Evolutionary conservation across 2,113 vertebrate genomes (phyloP), one percentile per base, ranked within the genome.

Genomic region (Scomber colias): DNA sequence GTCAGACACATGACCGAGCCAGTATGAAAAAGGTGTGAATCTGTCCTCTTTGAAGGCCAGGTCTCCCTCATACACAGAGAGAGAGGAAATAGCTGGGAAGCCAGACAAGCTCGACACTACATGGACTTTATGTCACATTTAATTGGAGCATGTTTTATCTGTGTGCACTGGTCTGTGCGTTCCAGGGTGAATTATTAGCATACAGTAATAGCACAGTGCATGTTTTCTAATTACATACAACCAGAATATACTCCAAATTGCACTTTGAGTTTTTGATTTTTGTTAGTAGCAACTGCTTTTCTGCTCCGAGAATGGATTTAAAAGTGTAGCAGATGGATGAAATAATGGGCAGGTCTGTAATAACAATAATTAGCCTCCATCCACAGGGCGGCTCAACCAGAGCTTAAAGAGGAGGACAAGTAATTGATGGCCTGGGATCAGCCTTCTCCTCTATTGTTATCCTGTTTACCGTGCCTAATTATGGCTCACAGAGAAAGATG

Each of bases 301-400:
- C 61, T 66, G 56, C 70, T 71, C 21, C 11, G 60, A 71, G 75
- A 82, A 71, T 61, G 44, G 62, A 60, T 70, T 90, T 87, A 75
- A 85, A 90, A 85, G 82, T 78, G 75, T 48, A 87, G 78, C 77
- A 87, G 89, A 90, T 84, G 90, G 90, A 89, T 85, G 88, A 87
- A 95, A 87, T 91, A 93, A 92, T 91, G 81, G 77, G 82, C 89
- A 90, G 81, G 86, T 91, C 83, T 81, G 68, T 91, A 92, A 94
- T 93, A 90, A 91, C 91, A 89, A 94, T 94, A 91, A 95, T 95
- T 94, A 95, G 85, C 68, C 83, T 87, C 77, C 87, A 81, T 90
- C 75, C 87, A 27, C 24, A 71, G 71, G 66, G 80, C 71, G 86
- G 82, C 85, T 92, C 86, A 91, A 89, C 71, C 87, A 63, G 86